Conservation (phyloP, 2,113 vertebrate genomes). For the Xiphias gladius region DNA sequence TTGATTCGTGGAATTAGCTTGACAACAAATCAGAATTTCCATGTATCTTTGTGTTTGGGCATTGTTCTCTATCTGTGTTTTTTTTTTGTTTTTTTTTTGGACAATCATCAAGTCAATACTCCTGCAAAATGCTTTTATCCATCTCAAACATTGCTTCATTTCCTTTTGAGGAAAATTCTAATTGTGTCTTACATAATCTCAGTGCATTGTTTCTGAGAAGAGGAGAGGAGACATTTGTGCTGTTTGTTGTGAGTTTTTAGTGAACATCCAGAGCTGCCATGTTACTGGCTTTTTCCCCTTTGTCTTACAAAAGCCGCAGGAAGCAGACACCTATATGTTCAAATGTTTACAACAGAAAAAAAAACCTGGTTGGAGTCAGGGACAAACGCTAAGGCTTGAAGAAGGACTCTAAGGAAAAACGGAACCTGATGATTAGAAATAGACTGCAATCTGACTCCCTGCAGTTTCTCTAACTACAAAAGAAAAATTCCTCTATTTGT, state of each 20-base stretch:
- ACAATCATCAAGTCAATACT: conserved; percentile 60
- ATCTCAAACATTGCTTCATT: conserved; percentile 44
- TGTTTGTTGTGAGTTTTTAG: neutral
- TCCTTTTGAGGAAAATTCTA: conserved; percentile 19
- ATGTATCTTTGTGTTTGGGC: conserved; percentile 22
- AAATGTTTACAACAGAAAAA: conserved; percentile 76
- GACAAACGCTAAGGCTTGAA: conserved; percentile 25
- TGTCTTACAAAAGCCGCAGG: conserved; percentile 32
- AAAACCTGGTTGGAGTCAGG: conserved; percentile 25
- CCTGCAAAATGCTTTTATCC: conserved; percentile 34
- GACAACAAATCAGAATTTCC: conserved; percentile 38
- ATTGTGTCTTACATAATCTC: conserved; percentile 38
- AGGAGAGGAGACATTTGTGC: conserved; percentile 22
- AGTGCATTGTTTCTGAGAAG: conserved; percentile 4
- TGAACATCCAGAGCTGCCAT: conserved; percentile 27
- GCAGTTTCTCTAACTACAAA: conserved; percentile 32
- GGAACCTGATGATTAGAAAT: conserved; percentile 24
- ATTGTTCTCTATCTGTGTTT: conserved; percentile 37
- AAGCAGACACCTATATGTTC: conserved; percentile 46
- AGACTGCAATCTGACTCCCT: conserved; percentile 49
- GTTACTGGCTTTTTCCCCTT: conserved; percentile 14
- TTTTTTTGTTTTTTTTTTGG: conserved; percentile 40
- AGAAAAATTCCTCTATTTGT: conserved; percentile 47
- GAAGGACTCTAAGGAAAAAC: conserved; percentile 13
- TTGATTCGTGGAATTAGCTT: conserved; percentile 22